These are phyloP conservation scores for Macquaria ambigua DNA, from an alignment of 2,113 vertebrate species.

Conservation along the genomic window DNA sequence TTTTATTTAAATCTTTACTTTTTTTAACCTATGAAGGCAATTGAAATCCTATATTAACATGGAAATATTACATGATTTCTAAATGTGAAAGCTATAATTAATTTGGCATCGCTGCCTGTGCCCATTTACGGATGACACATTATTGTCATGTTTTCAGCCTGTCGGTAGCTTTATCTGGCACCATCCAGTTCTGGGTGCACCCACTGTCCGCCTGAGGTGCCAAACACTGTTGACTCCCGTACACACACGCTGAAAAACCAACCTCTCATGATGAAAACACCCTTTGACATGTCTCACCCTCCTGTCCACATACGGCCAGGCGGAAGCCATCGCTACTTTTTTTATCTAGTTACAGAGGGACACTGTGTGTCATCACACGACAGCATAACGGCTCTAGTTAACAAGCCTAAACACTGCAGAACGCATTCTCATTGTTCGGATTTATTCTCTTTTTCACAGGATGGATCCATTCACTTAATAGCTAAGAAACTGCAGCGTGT, in stretches of 20 bases:
- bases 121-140: slow-evolving; percentile 1
- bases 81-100: neutral
- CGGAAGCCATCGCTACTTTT: slow-evolving; percentile 9
- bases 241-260: neutral
- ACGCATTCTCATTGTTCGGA: neutral
- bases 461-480: neutral
- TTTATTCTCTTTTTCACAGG: neutral
- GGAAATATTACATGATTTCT: neutral
- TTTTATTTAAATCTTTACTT: neutral
- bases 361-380: slow-evolving; percentile 29
- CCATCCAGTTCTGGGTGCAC: slow-evolving; percentile 17
- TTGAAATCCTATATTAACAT: neutral
- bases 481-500: neutral
- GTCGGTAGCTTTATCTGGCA: slow-evolving; percentile 23
- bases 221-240: neutral
- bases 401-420: slow-evolving; percentile 1
- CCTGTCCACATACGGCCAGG: slow-evolving; percentile 20
- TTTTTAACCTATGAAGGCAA: neutral
- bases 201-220: slow-evolving; percentile 8
- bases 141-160: slow-evolving; percentile 12
- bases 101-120: neutral
- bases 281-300: slow-evolving; percentile 22
- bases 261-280: slow-evolving; percentile 35
- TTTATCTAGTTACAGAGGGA: slow-evolving; percentile 41
- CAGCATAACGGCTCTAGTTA: slow-evolving; percentile 13